Conservation (phyloP, 2,797 vertebrate genomes). For the Meriones psammophilus region DNA sequence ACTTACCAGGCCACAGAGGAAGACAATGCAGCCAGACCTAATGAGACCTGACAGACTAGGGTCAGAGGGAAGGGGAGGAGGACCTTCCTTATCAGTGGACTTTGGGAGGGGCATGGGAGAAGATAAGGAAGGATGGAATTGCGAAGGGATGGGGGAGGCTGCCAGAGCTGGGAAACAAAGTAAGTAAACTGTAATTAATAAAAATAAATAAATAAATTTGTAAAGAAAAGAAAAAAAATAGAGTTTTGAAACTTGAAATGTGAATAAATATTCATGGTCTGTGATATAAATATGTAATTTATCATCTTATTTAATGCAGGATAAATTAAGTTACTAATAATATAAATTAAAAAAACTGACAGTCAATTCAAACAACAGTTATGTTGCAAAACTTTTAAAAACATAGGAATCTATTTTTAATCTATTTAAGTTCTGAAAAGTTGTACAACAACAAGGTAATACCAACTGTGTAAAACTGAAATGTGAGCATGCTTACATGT, state of each 20-base stretch:
- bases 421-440: slow-evolving; percentile 40
- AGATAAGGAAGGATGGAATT: too few relatives aligned
- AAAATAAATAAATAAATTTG: too few relatives aligned
- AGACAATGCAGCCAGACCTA: too few relatives aligned
- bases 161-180: too few relatives aligned
- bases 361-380: neutral
- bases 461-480: slow-evolving; percentile 15
- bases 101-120: too few relatives aligned
- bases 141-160: too few relatives aligned
- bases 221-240: neutral
- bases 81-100: too few relatives aligned
- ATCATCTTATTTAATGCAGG: neutral
- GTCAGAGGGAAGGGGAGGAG: too few relatives aligned
- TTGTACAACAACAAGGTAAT: neutral
- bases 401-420: neutral
- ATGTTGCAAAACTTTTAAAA: neutral
- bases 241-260: slow-evolving; percentile 4
- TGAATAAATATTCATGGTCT: slow-evolving; percentile 5
- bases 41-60: too few relatives aligned
- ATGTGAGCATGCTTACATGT: neutral
- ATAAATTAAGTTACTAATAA: slow-evolving; percentile 4
- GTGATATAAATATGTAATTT: slow-evolving; percentile 16
- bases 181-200: too few relatives aligned
- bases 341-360: neutral
- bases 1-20: too few relatives aligned